A percentile compares a stretch with the other conserved stretches of the same genome.
These are phyloP conservation scores for Xestia sexstrigata DNA, from an alignment of 2,888 invertebrate genomes.

Conservation along the genomic window DNA sequence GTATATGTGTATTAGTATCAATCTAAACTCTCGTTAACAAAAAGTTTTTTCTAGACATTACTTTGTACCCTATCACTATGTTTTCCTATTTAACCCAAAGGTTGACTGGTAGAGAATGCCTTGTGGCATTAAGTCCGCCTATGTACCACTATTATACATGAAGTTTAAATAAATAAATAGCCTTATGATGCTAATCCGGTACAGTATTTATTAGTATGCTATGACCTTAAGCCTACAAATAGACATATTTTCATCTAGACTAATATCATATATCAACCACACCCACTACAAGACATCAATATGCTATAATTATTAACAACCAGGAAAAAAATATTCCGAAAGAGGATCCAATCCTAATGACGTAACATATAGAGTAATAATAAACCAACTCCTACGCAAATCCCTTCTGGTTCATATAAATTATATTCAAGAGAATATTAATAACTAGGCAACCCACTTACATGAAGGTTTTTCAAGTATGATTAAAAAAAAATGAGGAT, in stretches of 20 bases:
- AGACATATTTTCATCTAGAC: neutral
- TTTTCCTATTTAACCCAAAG: too few relatives aligned
- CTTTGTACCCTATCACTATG: too few relatives aligned
- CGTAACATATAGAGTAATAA: neutral
- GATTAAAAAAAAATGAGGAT: neutral
- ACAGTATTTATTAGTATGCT: neutral
- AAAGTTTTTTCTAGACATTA: too few relatives aligned
- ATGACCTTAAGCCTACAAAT: neutral
- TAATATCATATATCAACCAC: neutral
- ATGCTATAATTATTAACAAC: neutral
- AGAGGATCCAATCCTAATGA: conserved; percentile 7
- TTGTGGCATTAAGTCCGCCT: too few relatives aligned
- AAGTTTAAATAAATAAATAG: too few relatives aligned
- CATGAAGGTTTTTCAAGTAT: too few relatives aligned
- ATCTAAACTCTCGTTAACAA: too few relatives aligned
- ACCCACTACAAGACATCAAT: neutral
- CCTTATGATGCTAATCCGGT: neutral
- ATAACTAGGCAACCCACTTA: too few relatives aligned
- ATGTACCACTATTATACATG: too few relatives aligned
- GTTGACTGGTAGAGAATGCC: too few relatives aligned
- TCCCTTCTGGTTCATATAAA: neutral
- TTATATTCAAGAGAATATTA: conserved; percentile 2
- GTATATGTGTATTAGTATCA: too few relatives aligned
- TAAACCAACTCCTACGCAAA: neutral
- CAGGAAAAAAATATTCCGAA: neutral